phyloP scores from a whole-genome alignment of 2,797 vertebrate species.

The Danionella dracula region DNA sequence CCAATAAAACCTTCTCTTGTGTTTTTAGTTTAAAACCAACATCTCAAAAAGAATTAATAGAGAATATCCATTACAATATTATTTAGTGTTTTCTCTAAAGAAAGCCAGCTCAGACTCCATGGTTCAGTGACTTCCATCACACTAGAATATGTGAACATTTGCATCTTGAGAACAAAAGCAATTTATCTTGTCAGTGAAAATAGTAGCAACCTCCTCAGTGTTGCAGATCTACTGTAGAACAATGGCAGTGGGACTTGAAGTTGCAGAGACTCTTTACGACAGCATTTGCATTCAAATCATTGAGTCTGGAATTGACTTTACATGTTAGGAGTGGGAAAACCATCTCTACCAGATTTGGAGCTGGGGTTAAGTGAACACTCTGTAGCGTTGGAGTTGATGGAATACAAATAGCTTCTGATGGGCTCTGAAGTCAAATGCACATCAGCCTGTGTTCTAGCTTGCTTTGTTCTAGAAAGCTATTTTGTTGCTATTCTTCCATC shows the following conservation, averaged over 20 bases:
- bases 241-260: conserved; percentile 37
- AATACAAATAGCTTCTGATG: conserved; percentile 63
- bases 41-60: not conserved
- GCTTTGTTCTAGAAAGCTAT: conserved; percentile 19
- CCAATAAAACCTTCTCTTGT: too few relatives aligned
- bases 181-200: conserved; percentile 62
- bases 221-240: conserved; percentile 59
- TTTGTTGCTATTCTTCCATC: not conserved
- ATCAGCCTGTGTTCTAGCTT: conserved; percentile 41
- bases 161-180: conserved; percentile 62
- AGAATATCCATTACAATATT: not conserved
- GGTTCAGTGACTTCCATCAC: conserved; percentile 2
- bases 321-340: conserved; percentile 61
- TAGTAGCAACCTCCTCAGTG: conserved; percentile 41
- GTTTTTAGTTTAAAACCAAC: too few relatives aligned
- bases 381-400: conserved; percentile 55
- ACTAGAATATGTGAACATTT: conserved; percentile 42
- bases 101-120: conserved; percentile 36
- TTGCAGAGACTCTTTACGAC: conserved; percentile 45
- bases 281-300: conserved; percentile 75
- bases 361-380: conserved; percentile 57
- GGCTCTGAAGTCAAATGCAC: conserved; percentile 32
- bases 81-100: conserved; percentile 55
- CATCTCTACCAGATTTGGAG: conserved; percentile 62
- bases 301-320: conserved; percentile 72